Evolutionary conservation across 1,140 invertebrate genomes (phyloP), one percentile per base, ranked within the genome.

Genomic region (Metopolophium dirhodum): DNA sequence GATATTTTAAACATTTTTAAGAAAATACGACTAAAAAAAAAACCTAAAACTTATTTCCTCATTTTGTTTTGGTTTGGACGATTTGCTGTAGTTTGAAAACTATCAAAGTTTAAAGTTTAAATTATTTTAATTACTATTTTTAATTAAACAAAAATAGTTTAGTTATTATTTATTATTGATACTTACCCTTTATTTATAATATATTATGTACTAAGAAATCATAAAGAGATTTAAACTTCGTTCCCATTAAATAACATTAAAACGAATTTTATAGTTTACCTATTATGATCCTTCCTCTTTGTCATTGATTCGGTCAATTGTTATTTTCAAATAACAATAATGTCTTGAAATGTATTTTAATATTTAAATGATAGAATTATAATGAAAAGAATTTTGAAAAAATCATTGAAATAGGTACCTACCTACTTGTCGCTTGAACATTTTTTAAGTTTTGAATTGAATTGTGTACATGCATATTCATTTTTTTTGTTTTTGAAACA

Each of bases 61-160:
- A 20, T 77, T 77, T 77, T n/a, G 14, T n/a, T 77, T 77, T n/a
- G 30, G 30, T n/a, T 18, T n/a, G 11, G n/a, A 68, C 4, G n/a
- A 68, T 68, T 68, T 68, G 30, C 22, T 77, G n/a, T 77, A 77
- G n/a, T n/a, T 7, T 77, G n/a, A n/a, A 77, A n/a, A 77, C 61
- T n/a, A 77, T 35, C 61, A 77, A n/a, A 77, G 61, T 35, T 77
- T 77, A 77, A 77, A 77, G 7, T 68, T 68, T n/a, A n/a, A 68
- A 68, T 68, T 68, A 77, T 77, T 77, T 77, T n/a, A 77, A 77
- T 77, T 35, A 77, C 30, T 77, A 77, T 35, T 77, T 68, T 77
- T 77, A 77, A 77, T n/a, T 77, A 77, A 77, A n/a, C 61, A n/a
- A n/a, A 77, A 77, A 77, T 77, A 77, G 61, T 77, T 77, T n/a